phyloP scores from a whole-genome alignment of 2,888 invertebrate genomes.

The Lamellibrachia satsuma region DNA sequence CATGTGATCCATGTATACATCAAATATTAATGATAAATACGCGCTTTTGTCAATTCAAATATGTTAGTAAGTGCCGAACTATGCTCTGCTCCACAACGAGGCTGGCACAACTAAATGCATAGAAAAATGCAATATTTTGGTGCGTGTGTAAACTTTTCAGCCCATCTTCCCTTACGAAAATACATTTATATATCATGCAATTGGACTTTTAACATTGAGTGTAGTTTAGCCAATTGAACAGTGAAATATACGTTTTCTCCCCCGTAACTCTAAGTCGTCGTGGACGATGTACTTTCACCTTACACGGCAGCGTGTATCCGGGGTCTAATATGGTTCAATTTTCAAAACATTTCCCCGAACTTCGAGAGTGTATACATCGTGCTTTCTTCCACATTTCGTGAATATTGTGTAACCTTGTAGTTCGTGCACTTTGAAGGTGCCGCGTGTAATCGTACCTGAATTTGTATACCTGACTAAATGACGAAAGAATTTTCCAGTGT shows the following conservation, averaged over 20 bases:
- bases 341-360: neutral
- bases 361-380: neutral
- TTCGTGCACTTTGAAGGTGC: neutral
- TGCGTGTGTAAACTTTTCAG: neutral
- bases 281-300: neutral
- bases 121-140: constrained; percentile 13
- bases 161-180: neutral
- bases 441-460: neutral
- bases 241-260: neutral
- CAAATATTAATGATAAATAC: neutral
- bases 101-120: neutral
- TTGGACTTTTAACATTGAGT: neutral
- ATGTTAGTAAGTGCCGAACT: neutral
- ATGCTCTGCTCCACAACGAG: neutral
- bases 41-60: neutral
- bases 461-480: too few relatives aligned
- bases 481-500: too few relatives aligned
- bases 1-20: neutral
- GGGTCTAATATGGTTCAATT: neutral
- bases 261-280: neutral
- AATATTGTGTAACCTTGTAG: neutral
- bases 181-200: neutral
- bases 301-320: neutral
- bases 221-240: neutral
- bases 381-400: neutral